Evolutionary conservation across 2,797 vertebrate genomes (phyloP).

Genomic region (Kryptolebias ocellatus): DNA sequence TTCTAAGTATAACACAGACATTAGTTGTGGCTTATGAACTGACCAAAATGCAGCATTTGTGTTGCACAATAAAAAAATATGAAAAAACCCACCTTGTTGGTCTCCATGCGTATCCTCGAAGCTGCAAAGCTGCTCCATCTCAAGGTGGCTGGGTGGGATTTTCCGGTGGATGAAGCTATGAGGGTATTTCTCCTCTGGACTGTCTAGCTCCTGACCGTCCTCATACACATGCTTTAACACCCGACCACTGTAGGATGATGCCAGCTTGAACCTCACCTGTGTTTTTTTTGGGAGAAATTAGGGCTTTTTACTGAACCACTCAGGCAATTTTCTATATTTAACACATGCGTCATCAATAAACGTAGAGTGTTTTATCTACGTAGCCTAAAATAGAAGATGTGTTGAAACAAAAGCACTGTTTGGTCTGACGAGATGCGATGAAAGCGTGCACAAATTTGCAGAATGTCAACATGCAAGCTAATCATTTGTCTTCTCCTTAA

Average conservation of each 20-base stretch:
- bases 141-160: constrained; percentile 83
- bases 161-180: constrained; percentile 87
- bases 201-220: constrained; percentile 94
- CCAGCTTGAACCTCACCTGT: constrained; percentile 91
- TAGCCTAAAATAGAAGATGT: not conserved
- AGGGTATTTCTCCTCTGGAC: constrained; percentile 89
- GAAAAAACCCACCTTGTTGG: constrained; percentile 43
- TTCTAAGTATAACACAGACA: too few species aligned
- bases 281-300: constrained; percentile 17
- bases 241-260: constrained; percentile 92
- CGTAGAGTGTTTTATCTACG: not conserved
- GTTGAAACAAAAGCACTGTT: constrained; percentile 5
- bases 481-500: constrained; percentile 6
- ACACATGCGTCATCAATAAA: not conserved
- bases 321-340: constrained; percentile 5
- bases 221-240: constrained; percentile 95
- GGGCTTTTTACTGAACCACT: not conserved
- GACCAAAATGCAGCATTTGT: not conserved
- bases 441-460: constrained; percentile 7
- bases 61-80: not conserved
- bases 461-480: constrained; percentile 8
- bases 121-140: constrained; percentile 80
- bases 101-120: constrained; percentile 71
- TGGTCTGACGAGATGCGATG: constrained; percentile 4
- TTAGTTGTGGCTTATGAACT: constrained; percentile 7